These are phyloP conservation scores for Cydia pomonella DNA, from an alignment of 1,140 invertebrate genomes.

Conservation along the genomic window DNA sequence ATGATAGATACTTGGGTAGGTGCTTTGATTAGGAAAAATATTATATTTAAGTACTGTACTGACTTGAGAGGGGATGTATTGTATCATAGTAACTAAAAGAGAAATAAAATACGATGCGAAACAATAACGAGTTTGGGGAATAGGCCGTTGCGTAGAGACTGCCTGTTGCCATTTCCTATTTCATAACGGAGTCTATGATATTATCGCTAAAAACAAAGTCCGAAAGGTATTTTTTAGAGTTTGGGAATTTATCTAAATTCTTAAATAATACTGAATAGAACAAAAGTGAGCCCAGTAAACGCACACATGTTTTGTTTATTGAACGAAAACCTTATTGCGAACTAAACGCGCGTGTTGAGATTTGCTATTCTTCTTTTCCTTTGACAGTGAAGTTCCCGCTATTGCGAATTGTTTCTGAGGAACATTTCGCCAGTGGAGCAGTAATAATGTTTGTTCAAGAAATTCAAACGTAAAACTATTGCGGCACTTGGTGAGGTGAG, in stretches of 20 bases:
- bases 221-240: background rate
- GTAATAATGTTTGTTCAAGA: conserved; percentile 74
- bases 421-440: conserved; percentile 63
- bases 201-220: conserved; percentile 10
- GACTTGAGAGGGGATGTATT: background rate
- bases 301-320: conserved; percentile 26
- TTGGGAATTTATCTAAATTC: background rate
- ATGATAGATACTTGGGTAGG: background rate
- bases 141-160: conserved; percentile 47
- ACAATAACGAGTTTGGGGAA: conserved; percentile 65
- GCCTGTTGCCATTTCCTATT: conserved; percentile 37
- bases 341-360: conserved; percentile 52
- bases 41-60: too few species aligned
- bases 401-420: conserved; percentile 72
- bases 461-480: conserved; percentile 74
- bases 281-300: background rate
- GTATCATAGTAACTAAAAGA: background rate
- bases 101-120: conserved; percentile 53
- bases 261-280: background rate
- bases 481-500: conserved; percentile 47
- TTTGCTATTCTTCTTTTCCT: conserved; percentile 59
- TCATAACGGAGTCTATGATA: conserved; percentile 15
- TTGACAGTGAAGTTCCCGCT: conserved; percentile 63
- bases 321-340: conserved; percentile 31
- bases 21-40: too few species aligned